Base-by-base conservation (phyloP, 1,140 invertebrate genomes). In the Drosophila varians region DNA sequence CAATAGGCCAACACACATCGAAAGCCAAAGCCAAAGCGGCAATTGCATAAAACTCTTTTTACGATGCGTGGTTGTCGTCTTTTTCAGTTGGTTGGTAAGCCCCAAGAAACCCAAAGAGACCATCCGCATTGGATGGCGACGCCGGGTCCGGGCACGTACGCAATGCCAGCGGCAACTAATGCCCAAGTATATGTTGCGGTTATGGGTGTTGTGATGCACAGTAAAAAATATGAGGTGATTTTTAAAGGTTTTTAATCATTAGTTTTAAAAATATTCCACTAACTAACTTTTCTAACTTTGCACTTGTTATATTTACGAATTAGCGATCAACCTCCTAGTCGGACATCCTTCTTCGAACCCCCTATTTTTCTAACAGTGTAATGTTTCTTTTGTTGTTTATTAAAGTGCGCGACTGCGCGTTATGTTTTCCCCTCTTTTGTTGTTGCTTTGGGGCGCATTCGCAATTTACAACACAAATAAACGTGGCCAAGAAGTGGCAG, bases 391-490 rank as follows among this genome's bases (percentile, higher is more conserved):
- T 68, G 75, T 87, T 87, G 84, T 86, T 86, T 86, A 86, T 80
- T 87, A 76, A 80, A 77, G 80, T 80, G 60, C 61, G 52, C 40
- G 66, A 45, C 62, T 54, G 56, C 47, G 58, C 66, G 57, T 77
- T 77, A 77, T 72, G 74, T 77, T 77, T 76, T 58, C 16, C 45
- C 55, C 34, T 19, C 47, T 28, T 36, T 77, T 61, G 46, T 43
- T 64, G 23, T 51, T 52, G 71, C 77, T 76, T 62, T 73, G 62
- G 70, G 54, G 82, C 77, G 77, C 82, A 87, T 82, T 87, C 79
- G 82, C 83, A 88, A 86, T 82, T 87, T 88, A 86, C 83, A 87
- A 74, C 70, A 77, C 76, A 88, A 82, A 82, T 82, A 86, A 87
- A 86, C 74, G 51, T 58, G 53, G 53, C 66, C 69, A 70, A 66